Conservation (phyloP, 2,113 vertebrate genomes). For the Oncorhynchus kisutch region DNA sequence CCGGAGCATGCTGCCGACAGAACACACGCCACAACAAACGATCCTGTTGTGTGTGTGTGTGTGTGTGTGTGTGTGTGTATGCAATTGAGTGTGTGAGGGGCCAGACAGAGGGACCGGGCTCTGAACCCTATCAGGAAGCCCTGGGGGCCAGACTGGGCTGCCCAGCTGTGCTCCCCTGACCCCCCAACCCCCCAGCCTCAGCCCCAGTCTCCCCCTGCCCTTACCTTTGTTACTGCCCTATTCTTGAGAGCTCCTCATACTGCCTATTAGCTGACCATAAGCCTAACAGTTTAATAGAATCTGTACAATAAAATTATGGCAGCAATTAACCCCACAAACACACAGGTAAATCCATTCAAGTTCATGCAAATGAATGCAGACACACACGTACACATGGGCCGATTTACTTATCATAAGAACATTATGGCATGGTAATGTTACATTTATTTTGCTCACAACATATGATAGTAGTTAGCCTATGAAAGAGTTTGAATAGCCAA, state of each 20-base stretch:
- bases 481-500: conserved; percentile 28
- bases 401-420: too few species aligned
- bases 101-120: conserved; percentile 75
- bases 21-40: conserved; percentile 78
- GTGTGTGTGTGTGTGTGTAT: conserved; percentile 67
- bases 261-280: too few species aligned
- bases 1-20: conserved; percentile 66
- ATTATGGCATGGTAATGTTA: too few species aligned
- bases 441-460: conserved; percentile 15
- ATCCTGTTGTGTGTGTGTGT: conserved; percentile 70
- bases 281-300: too few species aligned
- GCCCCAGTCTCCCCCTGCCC: background rate
- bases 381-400: too few species aligned
- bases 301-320: too few species aligned
- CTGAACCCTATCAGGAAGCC: conserved; percentile 71
- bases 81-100: conserved; percentile 65
- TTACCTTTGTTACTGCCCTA: too few species aligned
- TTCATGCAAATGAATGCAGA: too few species aligned
- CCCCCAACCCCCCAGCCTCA: conserved; percentile 12
- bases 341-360: too few species aligned
- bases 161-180: conserved; percentile 70
- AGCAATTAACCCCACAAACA: too few species aligned
- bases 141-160: conserved; percentile 66
- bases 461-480: conserved; percentile 52
- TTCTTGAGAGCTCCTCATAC: too few species aligned